These are phyloP conservation scores for Phymatocera aterrima DNA, from an alignment of 2,888 invertebrate species.

Conservation along the genomic window DNA sequence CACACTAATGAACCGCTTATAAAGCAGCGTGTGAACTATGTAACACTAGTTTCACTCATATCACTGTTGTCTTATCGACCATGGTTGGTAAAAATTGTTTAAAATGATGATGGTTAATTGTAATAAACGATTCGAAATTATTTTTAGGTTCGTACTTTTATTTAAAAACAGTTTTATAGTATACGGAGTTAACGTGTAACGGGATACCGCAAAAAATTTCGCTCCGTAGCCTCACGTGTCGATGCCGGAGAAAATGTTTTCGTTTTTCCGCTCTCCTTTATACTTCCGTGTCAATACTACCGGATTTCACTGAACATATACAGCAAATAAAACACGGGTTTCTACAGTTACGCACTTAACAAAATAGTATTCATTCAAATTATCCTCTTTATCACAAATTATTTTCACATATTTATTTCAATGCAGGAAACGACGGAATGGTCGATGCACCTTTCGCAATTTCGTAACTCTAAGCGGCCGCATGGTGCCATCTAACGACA, in stretches of 20 bases:
- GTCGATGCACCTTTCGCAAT: too few species aligned
- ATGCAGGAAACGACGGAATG: background rate
- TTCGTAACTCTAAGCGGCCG: too few species aligned
- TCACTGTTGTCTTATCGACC: background rate
- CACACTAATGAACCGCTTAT: background rate
- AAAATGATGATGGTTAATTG: background rate
- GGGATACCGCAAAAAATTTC: background rate
- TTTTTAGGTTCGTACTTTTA: slow-evolving; percentile 2
- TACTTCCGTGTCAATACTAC: background rate
- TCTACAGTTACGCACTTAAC: background rate
- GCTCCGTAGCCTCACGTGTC: slow-evolving; percentile 4
- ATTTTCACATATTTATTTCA: background rate
- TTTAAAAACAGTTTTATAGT: slow-evolving; percentile 1
- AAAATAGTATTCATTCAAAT: background rate
- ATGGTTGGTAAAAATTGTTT: background rate
- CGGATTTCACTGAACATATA: background rate
- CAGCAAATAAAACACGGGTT: background rate
- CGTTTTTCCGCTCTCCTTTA: background rate
- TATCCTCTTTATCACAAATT: background rate
- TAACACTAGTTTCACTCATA: background rate
- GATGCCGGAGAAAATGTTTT: background rate
- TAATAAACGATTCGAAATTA: background rate
- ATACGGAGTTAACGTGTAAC: too few species aligned
- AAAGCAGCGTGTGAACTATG: background rate
- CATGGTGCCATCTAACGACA: too few species aligned